These are phyloP conservation scores for Hydrolagus colliei DNA, from an alignment of 2,797 vertebrate genomes.

Conservation along the genomic window DNA sequence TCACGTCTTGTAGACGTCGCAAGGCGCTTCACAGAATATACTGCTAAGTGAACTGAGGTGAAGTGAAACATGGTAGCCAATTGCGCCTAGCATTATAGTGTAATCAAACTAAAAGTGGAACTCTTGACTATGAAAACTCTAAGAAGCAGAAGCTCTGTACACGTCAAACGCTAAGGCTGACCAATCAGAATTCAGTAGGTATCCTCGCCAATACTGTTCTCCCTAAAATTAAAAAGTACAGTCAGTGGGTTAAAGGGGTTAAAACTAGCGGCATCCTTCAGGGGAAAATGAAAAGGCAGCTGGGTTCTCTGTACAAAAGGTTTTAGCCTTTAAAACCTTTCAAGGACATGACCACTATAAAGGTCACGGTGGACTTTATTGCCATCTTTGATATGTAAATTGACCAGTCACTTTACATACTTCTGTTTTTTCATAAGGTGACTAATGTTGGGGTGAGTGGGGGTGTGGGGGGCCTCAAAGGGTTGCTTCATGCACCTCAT, in stretches of 20 bases:
- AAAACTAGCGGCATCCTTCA: too few species aligned
- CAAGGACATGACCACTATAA: background rate
- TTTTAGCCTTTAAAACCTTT: background rate
- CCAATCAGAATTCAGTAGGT: background rate
- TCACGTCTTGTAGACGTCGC: background rate
- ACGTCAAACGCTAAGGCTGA: background rate
- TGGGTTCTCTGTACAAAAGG: too few species aligned
- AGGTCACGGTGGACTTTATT: background rate
- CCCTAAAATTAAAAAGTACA: background rate
- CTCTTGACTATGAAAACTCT: background rate
- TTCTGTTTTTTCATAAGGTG: background rate
- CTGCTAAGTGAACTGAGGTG: too few species aligned
- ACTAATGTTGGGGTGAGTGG: background rate
- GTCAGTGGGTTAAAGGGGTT: background rate
- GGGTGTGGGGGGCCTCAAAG: background rate
- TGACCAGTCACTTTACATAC: background rate
- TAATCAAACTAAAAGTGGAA: background rate
- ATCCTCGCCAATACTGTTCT: background rate
- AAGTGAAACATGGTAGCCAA: too few species aligned
- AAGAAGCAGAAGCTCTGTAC: background rate
- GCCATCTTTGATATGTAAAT: constrained; percentile 1
- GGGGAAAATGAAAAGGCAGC: background rate
- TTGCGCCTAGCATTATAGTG: background rate
- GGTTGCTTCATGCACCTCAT: background rate
- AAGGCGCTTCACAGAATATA: background rate